These are phyloP conservation scores for Drosophila simulans DNA, from an alignment of 1,140 invertebrate species.

Conservation along the genomic window DNA sequence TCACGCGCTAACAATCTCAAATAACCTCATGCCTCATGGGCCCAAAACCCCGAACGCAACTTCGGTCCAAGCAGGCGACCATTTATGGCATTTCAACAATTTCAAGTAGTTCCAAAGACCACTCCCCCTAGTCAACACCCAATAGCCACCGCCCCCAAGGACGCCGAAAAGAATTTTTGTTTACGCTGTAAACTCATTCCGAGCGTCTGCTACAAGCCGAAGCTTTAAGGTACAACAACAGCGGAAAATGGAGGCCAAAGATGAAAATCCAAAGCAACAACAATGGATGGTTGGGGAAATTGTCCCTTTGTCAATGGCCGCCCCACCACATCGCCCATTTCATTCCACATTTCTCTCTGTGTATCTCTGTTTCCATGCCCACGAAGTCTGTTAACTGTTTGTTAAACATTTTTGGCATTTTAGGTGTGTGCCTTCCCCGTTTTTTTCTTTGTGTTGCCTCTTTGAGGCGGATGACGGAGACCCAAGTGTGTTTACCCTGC, in stretches of 20 bases:
- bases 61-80: constrained; percentile 19
- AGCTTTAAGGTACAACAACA: constrained; percentile 42
- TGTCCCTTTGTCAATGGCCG: constrained; percentile 63
- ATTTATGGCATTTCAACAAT: constrained; percentile 78
- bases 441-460: not conserved
- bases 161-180: constrained; percentile 43
- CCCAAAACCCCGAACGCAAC: constrained; percentile 1
- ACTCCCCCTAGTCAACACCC: constrained; percentile 1
- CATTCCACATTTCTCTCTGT: constrained; percentile 12
- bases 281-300: constrained; percentile 29
- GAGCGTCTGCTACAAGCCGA: constrained; percentile 41
- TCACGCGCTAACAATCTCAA: constrained; percentile 51
- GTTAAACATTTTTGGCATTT: constrained; percentile 53
- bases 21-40: constrained; percentile 32
- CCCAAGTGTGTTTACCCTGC: constrained; percentile 58
- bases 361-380: constrained; percentile 24
- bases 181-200: constrained; percentile 70
- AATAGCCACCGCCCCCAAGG: constrained; percentile 3
- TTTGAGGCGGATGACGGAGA: constrained; percentile 35
- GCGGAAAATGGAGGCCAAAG: constrained; percentile 1
- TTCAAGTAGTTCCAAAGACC: constrained; percentile 70
- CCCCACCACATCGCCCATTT: constrained; percentile 4
- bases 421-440: constrained; percentile 10
- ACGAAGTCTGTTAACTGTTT: constrained; percentile 60
- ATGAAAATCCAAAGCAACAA: constrained; percentile 34